A percentile compares a stretch with the other conserved stretches of the same genome.
phyloP scores from a whole-genome alignment of 2,888 invertebrate genomes.

The Machimus rusticus region DNA sequence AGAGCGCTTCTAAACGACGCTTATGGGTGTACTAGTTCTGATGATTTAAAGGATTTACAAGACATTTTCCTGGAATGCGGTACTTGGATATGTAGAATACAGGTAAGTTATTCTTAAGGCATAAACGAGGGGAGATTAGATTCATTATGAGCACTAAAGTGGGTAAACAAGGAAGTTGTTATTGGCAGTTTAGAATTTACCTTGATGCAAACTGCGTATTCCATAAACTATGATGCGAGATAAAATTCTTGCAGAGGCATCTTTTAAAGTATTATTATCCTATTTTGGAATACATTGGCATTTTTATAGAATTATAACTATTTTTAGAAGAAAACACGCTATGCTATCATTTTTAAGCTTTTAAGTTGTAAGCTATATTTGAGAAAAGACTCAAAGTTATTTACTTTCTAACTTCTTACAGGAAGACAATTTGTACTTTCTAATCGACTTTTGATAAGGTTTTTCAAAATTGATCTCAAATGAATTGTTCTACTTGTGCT shows the following conservation, averaged over 20 bases:
- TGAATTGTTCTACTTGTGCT: too few species aligned
- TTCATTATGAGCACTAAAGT: neutral
- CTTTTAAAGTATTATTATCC: neutral
- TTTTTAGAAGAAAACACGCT: neutral
- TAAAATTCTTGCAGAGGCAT: neutral
- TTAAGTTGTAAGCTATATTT: neutral
- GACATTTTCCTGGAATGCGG: constrained; percentile 17
- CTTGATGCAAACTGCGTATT: neutral
- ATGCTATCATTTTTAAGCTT: neutral
- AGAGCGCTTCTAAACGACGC: neutral
- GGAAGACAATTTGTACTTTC: neutral
- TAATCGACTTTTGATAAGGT: neutral
- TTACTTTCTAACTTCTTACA: neutral
- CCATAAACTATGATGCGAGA: neutral
- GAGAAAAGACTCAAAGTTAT: neutral
- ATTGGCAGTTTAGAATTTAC: neutral
- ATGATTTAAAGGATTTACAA: neutral
- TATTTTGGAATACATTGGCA: neutral
- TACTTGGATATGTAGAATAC: constrained; percentile 27
- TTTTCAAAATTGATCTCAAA: too few species aligned
- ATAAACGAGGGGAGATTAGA: neutral
- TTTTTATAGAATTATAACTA: neutral
- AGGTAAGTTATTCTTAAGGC: neutral
- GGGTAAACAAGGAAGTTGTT: neutral
- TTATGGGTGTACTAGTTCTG: neutral